Conservation (phyloP, 2,113 vertebrate species). For the Monarcha castaneiventris region DNA sequence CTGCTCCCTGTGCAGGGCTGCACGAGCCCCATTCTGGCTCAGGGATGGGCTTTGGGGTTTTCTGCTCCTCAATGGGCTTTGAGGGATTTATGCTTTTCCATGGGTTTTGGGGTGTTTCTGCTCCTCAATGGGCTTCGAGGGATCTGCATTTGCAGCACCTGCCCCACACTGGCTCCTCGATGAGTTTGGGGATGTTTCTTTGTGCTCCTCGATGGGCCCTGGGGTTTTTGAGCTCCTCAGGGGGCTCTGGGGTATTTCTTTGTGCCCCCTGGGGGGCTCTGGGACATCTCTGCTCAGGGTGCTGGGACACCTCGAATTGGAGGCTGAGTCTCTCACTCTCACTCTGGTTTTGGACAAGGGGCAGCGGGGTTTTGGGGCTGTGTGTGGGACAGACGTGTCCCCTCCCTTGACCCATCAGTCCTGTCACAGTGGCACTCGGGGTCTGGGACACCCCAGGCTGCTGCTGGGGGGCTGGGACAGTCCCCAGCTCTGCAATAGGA, state of each 20-base stretch:
- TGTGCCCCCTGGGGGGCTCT: not conserved
- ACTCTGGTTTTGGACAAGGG: not conserved
- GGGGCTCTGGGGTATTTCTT: not conserved
- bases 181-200: not conserved
- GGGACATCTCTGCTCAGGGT: not conserved
- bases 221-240: not conserved
- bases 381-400: not conserved
- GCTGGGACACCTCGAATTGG: too few species aligned
- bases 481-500: not conserved
- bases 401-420: not conserved
- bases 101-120: not conserved
- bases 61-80: not conserved
- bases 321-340: accelerated
- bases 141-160: not conserved
- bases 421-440: accelerated
- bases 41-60: not conserved
- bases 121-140: not conserved
- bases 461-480: not conserved
- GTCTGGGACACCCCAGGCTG: not conserved
- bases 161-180: not conserved
- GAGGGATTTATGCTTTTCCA: not conserved
- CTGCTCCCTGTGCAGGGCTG: not conserved
- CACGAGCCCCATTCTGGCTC: accelerated
- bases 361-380: not conserved
- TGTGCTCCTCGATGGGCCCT: not conserved